Percentiles rank a stretch among this genome's conserved stretches.
Evolutionary conservation across 2,888 invertebrate species (phyloP).

Genomic region (Drosophila phalerata): DNA sequence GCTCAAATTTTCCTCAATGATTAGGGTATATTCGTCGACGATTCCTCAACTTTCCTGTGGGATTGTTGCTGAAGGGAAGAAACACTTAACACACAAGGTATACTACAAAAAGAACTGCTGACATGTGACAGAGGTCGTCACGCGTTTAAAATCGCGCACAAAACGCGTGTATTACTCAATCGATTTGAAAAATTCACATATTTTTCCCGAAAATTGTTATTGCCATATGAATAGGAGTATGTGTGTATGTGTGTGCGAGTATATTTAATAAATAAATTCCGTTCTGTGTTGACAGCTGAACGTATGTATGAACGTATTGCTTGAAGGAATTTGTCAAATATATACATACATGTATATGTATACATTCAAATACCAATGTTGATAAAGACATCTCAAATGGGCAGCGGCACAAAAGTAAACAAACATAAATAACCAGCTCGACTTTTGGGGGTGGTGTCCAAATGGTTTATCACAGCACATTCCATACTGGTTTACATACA

Average conservation of each 20-base stretch:
- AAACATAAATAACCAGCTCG: conserved; percentile 51
- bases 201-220: conserved; percentile 31
- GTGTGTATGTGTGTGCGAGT: conserved; percentile 11
- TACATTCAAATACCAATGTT: conserved; percentile 36
- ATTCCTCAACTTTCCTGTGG: no score
- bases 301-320: conserved; percentile 22
- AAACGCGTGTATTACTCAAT: conserved; percentile 42
- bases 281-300: conserved; percentile 57
- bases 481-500: conserved; percentile 34
- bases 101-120: conserved; percentile 21
- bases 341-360: conserved; percentile 6
- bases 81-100: conserved; percentile 2
- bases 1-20: no score
- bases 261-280: conserved; percentile 65
- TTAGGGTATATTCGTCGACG: no score
- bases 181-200: conserved; percentile 28
- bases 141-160: conserved; percentile 44
- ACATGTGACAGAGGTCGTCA: conserved; percentile 36
- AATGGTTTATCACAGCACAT: conserved; percentile 52
- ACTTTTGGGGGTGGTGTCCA: conserved; percentile 15
- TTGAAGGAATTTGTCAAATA: conserved; percentile 66
- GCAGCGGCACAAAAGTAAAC: conserved; percentile 52
- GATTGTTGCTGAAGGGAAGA: no score
- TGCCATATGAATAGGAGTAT: conserved; percentile 15
- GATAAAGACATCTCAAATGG: conserved; percentile 62